Base-by-base conservation (phyloP, 2,113 vertebrate species). In the Bubo bubo region DNA sequence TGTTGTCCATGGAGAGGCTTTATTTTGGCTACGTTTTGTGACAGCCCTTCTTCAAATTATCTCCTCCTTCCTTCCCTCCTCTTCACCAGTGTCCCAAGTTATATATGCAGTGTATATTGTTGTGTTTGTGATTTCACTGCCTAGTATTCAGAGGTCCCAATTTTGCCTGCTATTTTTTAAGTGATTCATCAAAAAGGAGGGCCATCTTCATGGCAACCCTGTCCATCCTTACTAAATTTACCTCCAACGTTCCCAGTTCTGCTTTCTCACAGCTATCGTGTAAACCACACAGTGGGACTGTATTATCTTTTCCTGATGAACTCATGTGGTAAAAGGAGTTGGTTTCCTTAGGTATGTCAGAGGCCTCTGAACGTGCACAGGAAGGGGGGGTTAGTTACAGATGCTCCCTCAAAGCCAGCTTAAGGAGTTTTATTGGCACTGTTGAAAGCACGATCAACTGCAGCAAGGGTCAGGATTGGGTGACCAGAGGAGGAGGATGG, bases 1-100 rank as follows among this genome's bases (percentile, higher is more conserved):
- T 79, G 91, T 88, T 96, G 81, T 87, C 89, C 72, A 6, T 59
- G 28, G 64, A 86, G 75, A 85, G 77, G 85, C 66, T 94, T 94
- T 71, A 84, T 91, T 91, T 91, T 96, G 93, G 50, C 81, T 88
- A 34, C 66, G 87, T 34, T 49, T 53, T 64, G 23, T 63, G 18
- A 55, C 41, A 83, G 16, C 24, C 41, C 41, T 82, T 92, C 81
- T 59, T 91, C 64, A 92, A 79, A 59, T 90, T 71, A 72, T 32
- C 67, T 83, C 56, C 16, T 8, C 72, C 23, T 27, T 60, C 62
- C 39, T 73, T 55, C 47, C 24, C 23, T 86, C 30, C 32, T 68
- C 30, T 76, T 73, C 41, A 14, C 64, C 56, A 52, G 35, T 47
- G 43, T 43, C 80, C 56, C 64, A 41, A 58, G 63, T 20, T 68